These are phyloP conservation scores for Urosaurus nigricauda DNA, from an alignment of 2,797 vertebrate species.

Conservation along the genomic window DNA sequence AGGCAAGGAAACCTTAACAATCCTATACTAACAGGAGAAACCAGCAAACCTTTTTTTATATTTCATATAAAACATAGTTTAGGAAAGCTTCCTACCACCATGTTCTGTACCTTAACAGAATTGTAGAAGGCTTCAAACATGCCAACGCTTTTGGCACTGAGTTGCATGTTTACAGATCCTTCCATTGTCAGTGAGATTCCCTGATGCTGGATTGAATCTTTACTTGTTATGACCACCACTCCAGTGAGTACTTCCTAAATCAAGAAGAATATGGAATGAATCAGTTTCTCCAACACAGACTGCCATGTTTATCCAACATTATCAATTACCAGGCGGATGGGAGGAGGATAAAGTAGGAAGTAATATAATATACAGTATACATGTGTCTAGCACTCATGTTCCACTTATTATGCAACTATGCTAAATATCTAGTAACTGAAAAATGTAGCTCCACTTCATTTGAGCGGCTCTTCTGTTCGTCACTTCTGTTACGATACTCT, in stretches of 20 bases:
- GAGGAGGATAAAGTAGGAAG: neutral
- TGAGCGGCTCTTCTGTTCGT: neutral
- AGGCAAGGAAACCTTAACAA: neutral
- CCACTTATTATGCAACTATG: neutral
- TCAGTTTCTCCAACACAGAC: neutral
- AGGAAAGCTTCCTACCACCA: neutral
- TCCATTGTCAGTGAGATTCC: conserved; percentile 93
- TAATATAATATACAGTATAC: neutral
- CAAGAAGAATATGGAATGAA: conserved; percentile 1
- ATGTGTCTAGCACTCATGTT: neutral
- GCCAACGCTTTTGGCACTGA: conserved; percentile 97
- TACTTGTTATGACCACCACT: conserved; percentile 89
- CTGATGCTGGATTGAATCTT: conserved; percentile 92
- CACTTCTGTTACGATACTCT: neutral
- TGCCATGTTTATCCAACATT: neutral
- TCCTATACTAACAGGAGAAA: neutral
- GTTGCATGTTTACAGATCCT: conserved; percentile 93
- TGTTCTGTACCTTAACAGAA: conserved; percentile 90
- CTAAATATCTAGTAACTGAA: neutral
- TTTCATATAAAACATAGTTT: neutral
- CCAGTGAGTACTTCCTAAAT: conserved; percentile 90
- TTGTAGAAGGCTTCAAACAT: conserved; percentile 99
- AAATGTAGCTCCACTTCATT: conserved; percentile 6
- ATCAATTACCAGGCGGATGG: neutral
- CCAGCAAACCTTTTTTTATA: neutral